Base-by-base conservation (phyloP, 1,140 invertebrate genomes). In the Drosophila orena region DNA sequence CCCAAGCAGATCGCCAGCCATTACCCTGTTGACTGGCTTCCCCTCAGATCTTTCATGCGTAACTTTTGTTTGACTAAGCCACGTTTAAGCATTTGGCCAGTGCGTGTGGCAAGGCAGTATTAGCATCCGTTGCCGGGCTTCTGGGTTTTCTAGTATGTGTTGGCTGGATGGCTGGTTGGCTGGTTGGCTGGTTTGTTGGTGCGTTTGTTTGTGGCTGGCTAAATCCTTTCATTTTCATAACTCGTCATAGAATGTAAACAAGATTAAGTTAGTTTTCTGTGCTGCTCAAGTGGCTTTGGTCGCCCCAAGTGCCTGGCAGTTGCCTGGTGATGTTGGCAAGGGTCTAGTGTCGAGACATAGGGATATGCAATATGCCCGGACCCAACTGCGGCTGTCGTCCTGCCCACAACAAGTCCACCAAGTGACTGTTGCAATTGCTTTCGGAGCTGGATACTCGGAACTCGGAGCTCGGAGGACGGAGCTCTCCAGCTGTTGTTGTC, bases 221-320 rank as follows among this genome's bases (percentile, higher is more conserved):
- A 79, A 88, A 88, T 83, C 84, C 84, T 88, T 88, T 88, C 84
- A 88, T 88, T 88, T 89, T 88, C 84, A 88, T 88, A 88, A 88
- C 84, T 88, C 84, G 84, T 89, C 79, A 89, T 89, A 83, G 84
- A 89, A 84, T 88, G 84, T 88, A 88, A 89, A 88, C 84, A 88
- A 88, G 84, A 89, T 84, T 84, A 89, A 83, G 79, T 88, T 88
- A 88, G 76, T 77, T 89, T 83, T 89, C 84, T 80, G 79, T 83
- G 73, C 79, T 80, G 72, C 84, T 80, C 79, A 89, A 89, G 84
- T 89, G 79, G 84, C 84, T 89, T 88, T 84, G 60, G 50, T 66
- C 75, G 64, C 68, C 43, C 42, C 35, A 44, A 62, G 72, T 71
- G 59, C 24, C 14, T 37, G 40, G 47, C 8, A n/a, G 43, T 2